These are phyloP conservation scores for Amblyteles armatorius DNA, from an alignment of 2,888 invertebrate species.

Conservation along the genomic window DNA sequence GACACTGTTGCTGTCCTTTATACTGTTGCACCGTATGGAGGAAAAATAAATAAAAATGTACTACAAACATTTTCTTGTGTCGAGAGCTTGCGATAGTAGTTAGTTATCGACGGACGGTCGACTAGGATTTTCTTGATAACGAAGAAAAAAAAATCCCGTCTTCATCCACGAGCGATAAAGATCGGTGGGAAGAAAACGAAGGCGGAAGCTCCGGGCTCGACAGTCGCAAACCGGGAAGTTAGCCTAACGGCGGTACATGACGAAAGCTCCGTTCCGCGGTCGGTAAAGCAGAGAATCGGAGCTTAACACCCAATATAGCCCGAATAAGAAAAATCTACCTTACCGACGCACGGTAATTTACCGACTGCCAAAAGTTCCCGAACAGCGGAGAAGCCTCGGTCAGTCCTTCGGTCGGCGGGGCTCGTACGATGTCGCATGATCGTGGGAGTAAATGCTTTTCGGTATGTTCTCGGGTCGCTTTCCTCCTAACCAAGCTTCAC, in stretches of 20 bases:
- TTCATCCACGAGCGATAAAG: neutral
- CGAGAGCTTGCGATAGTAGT: neutral
- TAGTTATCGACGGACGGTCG: conserved; percentile 25
- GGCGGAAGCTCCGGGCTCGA: neutral
- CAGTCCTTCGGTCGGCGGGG: neutral
- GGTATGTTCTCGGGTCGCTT: neutral
- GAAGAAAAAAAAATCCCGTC: neutral
- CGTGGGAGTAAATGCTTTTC: neutral
- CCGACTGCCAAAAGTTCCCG: neutral
- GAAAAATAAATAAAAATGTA: neutral
- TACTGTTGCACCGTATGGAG: neutral
- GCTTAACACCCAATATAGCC: neutral
- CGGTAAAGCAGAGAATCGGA: conserved; percentile 12
- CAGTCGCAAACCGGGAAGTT: neutral
- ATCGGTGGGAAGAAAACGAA: neutral
- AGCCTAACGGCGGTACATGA: neutral
- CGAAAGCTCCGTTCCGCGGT: conserved; percentile 16
- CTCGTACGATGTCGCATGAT: neutral
- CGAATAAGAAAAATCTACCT: neutral
- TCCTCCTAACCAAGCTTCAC: neutral
- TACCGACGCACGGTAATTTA: conserved; percentile 49
- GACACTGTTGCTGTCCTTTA: too few species aligned
- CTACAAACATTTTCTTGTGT: neutral
- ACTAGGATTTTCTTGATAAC: neutral
- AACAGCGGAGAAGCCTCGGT: neutral